A percentile compares a stretch with the other conserved stretches of the same genome.
phyloP scores from a whole-genome alignment of 2,797 vertebrate genomes.

The Arnoldichthys spilopterus region DNA sequence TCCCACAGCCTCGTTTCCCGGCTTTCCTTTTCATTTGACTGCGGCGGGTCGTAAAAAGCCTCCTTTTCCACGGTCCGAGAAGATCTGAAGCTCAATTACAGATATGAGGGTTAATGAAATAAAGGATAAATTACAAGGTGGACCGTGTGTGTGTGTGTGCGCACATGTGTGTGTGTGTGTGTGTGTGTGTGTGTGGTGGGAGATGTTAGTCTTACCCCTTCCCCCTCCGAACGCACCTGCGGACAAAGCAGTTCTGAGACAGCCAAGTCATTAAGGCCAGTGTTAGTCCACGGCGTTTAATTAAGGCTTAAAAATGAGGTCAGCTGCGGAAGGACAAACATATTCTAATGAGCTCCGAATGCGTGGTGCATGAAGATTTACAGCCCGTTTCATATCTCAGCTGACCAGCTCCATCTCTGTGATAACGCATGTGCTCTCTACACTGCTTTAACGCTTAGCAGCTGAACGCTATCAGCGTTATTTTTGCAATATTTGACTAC shows the following conservation, averaged over 20 bases:
- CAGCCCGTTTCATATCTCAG: slow-evolving; percentile 8
- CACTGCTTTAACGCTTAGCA: background rate
- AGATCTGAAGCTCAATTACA: slow-evolving; percentile 74
- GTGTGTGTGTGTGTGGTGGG: slow-evolving; percentile 14
- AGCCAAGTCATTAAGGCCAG: slow-evolving; percentile 76
- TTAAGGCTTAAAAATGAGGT: slow-evolving; percentile 80
- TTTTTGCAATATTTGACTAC: too few relatives aligned
- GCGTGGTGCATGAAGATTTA: slow-evolving; percentile 52
- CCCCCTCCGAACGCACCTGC: slow-evolving; percentile 54
- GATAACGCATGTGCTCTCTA: background rate
- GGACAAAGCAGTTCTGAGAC: slow-evolving; percentile 67
- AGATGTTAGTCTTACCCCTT: too few relatives aligned
- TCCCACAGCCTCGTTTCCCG: slow-evolving; percentile 44
- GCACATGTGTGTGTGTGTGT: background rate
- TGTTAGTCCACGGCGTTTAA: slow-evolving; percentile 73
- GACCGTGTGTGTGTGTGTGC: too few relatives aligned
- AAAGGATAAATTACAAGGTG: slow-evolving; percentile 63
- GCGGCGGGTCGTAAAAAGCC: slow-evolving; percentile 44
- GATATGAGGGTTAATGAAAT: slow-evolving; percentile 77
- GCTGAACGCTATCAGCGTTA: too few relatives aligned
- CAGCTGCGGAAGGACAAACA: slow-evolving; percentile 80
- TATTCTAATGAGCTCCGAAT: slow-evolving; percentile 74
- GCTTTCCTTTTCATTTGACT: slow-evolving; percentile 71
- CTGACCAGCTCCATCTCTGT: background rate
- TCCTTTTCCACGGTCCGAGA: slow-evolving; percentile 26